Conservation (phyloP, 2,113 vertebrate genomes). For the Pseudopipra pipra region DNA sequence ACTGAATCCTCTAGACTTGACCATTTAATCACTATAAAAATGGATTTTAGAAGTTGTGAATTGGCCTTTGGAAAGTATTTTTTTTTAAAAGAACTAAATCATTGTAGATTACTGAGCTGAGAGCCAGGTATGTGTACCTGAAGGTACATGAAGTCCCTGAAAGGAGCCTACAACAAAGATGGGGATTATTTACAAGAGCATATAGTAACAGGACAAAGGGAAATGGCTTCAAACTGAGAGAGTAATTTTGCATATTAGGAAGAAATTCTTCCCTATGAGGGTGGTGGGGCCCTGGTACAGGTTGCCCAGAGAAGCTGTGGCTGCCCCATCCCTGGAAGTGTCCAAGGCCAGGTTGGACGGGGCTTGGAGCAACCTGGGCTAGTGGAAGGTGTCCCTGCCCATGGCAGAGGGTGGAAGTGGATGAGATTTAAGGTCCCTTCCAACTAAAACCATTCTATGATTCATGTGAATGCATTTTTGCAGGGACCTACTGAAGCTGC, state of each 20-base stretch:
- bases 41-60: background rate
- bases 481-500: background rate
- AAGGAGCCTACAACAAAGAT: background rate
- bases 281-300: background rate
- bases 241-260: background rate
- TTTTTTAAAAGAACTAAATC: background rate
- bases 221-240: background rate
- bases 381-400: background rate
- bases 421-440: fast-evolving
- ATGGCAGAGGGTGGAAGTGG: background rate
- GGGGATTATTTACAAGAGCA: background rate
- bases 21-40: background rate
- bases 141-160: background rate
- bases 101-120: background rate
- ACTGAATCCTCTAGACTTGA: background rate
- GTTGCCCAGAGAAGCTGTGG: background rate
- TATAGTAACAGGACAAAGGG: background rate
- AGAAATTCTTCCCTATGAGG: background rate
- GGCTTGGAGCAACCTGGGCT: fast-evolving
- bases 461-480: background rate
- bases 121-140: background rate
- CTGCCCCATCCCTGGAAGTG: background rate
- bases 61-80: background rate
- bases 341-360: fast-evolving
- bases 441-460: background rate